Conservation (phyloP, 2,797 vertebrate genomes). For the Hemibagrus guttatus region DNA sequence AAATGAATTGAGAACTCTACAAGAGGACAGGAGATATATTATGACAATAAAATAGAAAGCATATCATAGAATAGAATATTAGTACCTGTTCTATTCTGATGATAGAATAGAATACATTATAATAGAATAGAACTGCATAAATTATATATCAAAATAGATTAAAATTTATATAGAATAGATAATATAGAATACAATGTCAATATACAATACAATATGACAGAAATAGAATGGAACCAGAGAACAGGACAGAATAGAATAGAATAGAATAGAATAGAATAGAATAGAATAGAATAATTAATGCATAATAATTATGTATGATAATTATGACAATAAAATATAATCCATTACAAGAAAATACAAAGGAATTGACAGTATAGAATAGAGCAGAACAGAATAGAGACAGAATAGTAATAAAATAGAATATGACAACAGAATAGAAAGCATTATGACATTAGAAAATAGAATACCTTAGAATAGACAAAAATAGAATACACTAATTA, state of each 20-base stretch:
- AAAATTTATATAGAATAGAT: too few relatives aligned
- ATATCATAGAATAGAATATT: too few relatives aligned
- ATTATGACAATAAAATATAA: too few relatives aligned
- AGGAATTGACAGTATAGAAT: background rate
- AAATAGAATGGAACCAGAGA: background rate
- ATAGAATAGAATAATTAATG: background rate
- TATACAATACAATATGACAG: background rate
- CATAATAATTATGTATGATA: too few relatives aligned
- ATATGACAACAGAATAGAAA: background rate
- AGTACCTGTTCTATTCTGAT: too few relatives aligned
- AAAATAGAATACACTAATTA: background rate
- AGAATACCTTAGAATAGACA: background rate
- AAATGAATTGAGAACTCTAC: too few relatives aligned
- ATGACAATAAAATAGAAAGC: too few relatives aligned
- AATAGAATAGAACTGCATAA: too few relatives aligned
- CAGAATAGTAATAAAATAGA: background rate
- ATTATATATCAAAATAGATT: too few relatives aligned
- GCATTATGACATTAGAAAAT: background rate
- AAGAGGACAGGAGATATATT: too few relatives aligned
- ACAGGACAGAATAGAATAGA: background rate
- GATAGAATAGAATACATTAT: too few relatives aligned
- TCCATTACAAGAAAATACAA: background rate
- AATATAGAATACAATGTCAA: too few relatives aligned
- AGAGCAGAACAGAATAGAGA: accelerated
- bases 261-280: background rate